A percentile compares a stretch with the other conserved stretches of the same genome.
Evolutionary conservation across 2,113 vertebrate species (phyloP).

Genomic region (Phalacrocorax brasilianus): DNA sequence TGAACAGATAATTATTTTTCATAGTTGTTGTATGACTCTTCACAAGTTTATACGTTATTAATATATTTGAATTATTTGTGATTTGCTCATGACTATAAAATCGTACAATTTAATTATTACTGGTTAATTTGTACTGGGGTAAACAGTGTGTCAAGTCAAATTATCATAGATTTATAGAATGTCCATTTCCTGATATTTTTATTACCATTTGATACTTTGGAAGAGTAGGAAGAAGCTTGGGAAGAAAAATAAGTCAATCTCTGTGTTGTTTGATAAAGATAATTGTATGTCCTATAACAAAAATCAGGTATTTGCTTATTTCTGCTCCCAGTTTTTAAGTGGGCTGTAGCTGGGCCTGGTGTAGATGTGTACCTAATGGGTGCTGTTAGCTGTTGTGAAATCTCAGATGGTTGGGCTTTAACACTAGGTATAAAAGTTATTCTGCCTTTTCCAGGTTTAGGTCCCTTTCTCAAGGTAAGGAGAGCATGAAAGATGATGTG

Average conservation of each 20-base stretch:
- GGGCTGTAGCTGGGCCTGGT: background rate
- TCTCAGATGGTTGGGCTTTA: background rate
- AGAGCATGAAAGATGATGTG: background rate
- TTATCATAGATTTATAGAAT: no score
- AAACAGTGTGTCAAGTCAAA: background rate
- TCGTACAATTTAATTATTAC: background rate
- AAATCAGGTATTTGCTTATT: background rate
- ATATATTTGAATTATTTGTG: constrained; percentile 10
- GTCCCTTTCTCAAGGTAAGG: background rate
- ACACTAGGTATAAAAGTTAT: background rate
- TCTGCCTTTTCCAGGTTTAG: background rate
- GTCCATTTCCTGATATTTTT: background rate
- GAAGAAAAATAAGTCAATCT: background rate
- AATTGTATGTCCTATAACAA: background rate
- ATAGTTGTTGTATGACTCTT: background rate
- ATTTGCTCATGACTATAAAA: background rate
- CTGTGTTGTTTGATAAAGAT: background rate
- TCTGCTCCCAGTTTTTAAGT: background rate
- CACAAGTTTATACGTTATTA: background rate
- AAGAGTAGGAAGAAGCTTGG: background rate
- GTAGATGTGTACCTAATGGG: background rate
- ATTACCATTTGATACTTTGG: background rate
- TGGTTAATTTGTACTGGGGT: background rate
- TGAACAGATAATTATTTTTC: constrained; percentile 13
- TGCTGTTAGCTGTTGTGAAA: background rate